Conservation (phyloP, 2,113 vertebrate genomes). For the Thunnus thynnus region DNA sequence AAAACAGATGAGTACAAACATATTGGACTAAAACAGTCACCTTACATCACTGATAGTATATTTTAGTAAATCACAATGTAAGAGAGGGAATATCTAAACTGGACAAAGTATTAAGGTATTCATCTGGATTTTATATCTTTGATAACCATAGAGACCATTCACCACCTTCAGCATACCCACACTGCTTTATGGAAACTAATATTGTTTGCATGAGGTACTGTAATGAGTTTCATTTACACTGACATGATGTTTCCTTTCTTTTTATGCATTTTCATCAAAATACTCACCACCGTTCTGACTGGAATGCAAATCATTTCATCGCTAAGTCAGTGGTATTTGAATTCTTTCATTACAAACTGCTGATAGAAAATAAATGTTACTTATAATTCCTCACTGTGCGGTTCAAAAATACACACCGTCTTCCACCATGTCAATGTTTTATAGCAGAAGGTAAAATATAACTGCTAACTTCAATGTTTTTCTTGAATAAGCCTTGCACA, state of each 20-base stretch:
- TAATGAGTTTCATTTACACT: conserved; percentile 60
- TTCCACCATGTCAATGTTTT: conserved; percentile 9
- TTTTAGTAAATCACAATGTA: background rate
- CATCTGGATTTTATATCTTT: conserved; percentile 34
- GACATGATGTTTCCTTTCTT: conserved; percentile 34
- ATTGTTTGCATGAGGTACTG: conserved; percentile 36
- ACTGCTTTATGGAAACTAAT: conserved; percentile 52
- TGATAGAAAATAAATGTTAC: conserved; percentile 17
- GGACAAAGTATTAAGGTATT: background rate
- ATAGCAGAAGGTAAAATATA: conserved; percentile 6
- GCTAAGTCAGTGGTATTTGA: conserved; percentile 36
- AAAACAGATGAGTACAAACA: background rate
- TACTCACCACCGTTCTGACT: conserved; percentile 14
- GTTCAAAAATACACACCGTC: conserved; percentile 19
- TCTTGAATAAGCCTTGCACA: background rate
- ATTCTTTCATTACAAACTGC: conserved; percentile 34
- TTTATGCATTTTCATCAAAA: conserved; percentile 63
- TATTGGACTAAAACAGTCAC: background rate
- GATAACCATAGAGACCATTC: conserved; percentile 31
- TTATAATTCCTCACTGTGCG: conserved; percentile 20
- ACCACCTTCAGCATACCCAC: background rate
- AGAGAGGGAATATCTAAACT: background rate
- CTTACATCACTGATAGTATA: background rate
- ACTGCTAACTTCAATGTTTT: conserved; percentile 7
- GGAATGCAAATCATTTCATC: conserved; percentile 45